A percentile compares a stretch with the other conserved stretches of the same genome.
These are phyloP conservation scores for Drosophila kanekoi DNA, from an alignment of 2,888 invertebrate species.

Conservation along the genomic window DNA sequence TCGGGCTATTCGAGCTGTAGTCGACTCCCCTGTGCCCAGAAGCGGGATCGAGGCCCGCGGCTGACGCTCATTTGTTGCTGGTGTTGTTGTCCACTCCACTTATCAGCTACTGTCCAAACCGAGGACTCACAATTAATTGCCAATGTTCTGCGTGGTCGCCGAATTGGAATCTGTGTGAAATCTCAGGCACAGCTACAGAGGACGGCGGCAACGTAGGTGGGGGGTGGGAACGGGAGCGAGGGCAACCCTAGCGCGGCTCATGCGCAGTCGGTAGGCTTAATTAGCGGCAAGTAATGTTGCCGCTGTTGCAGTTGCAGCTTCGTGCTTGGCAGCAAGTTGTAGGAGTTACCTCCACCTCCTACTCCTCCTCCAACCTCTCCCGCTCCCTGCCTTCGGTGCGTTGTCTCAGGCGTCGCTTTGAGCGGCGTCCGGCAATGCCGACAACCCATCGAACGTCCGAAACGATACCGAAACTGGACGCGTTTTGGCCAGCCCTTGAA, in stretches of 20 bases:
- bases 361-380: neutral
- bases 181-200: slow-evolving; percentile 53
- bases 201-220: neutral
- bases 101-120: slow-evolving; percentile 75
- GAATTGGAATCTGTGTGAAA: slow-evolving; percentile 77
- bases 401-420: slow-evolving; percentile 42
- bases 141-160: slow-evolving; percentile 71
- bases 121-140: slow-evolving; percentile 75
- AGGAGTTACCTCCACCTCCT: slow-evolving; percentile 47
- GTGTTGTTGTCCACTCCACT: slow-evolving; percentile 65
- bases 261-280: slow-evolving; percentile 79
- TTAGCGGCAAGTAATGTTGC: slow-evolving; percentile 82
- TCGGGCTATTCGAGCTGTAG: slow-evolving; percentile 7
- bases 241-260: slow-evolving; percentile 38
- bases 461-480: slow-evolving; percentile 57
- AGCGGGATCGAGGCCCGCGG: slow-evolving; percentile 28
- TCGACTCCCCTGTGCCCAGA: neutral
- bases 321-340: slow-evolving; percentile 57
- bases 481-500: slow-evolving; percentile 62
- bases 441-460: slow-evolving; percentile 44
- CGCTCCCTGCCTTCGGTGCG: neutral
- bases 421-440: slow-evolving; percentile 34
- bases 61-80: slow-evolving; percentile 42
- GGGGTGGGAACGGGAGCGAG: slow-evolving; percentile 4
- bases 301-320: slow-evolving; percentile 44